These are phyloP conservation scores for Hydropsyche tenuis DNA, from an alignment of 1,140 invertebrate genomes.

Conservation along the genomic window DNA sequence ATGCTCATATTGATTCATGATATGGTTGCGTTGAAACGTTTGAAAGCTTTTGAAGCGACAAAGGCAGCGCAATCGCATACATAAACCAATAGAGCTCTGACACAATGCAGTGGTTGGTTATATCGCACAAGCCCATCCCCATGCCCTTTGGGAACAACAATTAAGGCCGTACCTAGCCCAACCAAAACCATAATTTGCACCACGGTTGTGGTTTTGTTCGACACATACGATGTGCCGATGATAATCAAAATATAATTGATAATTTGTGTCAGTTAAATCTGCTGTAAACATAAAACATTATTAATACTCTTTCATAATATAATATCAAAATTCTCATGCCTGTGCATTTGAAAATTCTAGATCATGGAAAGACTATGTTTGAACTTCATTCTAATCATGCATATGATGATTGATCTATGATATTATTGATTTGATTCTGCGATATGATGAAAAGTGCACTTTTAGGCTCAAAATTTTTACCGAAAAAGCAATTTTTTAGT, in stretches of 20 bases:
- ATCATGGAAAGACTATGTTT: slow-evolving; percentile 23
- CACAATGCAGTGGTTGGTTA: slow-evolving; percentile 67
- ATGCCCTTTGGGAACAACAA: slow-evolving; percentile 61
- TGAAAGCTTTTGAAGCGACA: neutral
- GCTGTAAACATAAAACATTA: slow-evolving; percentile 38
- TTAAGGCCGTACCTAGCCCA: slow-evolving; percentile 55
- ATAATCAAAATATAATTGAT: neutral
- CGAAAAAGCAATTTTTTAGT: too few species aligned
- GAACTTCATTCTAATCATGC: slow-evolving; percentile 4
- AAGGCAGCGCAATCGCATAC: slow-evolving; percentile 10
- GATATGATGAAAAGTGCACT: too few species aligned
- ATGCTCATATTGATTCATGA: neutral
- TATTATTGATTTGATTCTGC: too few species aligned
- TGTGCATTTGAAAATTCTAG: slow-evolving; percentile 31
- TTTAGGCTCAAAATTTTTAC: too few species aligned
- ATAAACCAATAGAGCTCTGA: slow-evolving; percentile 8
- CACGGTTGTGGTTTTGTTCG: neutral
- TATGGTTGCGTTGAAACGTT: neutral
- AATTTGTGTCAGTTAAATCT: slow-evolving; percentile 22
- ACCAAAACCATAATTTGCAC: slow-evolving; percentile 16
- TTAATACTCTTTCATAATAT: slow-evolving; percentile 24
- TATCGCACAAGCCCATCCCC: slow-evolving; percentile 72
- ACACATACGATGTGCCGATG: neutral
- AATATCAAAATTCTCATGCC: slow-evolving; percentile 26
- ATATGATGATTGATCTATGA: neutral